Conservation (phyloP, 2,888 invertebrate genomes). For the Seladonia tumulorum region DNA sequence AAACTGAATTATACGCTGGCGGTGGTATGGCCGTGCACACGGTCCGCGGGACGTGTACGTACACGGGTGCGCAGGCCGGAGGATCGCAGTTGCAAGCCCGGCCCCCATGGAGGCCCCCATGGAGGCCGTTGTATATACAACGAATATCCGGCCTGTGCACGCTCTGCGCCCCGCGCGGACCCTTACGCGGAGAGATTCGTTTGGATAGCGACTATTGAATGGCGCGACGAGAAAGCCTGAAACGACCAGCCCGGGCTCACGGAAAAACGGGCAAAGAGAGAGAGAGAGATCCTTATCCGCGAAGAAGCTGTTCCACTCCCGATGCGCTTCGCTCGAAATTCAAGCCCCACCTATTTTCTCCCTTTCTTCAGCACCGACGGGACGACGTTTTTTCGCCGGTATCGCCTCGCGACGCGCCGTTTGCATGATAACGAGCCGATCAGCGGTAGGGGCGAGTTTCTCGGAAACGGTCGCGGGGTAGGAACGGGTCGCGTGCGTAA, state of each 20-base stretch:
- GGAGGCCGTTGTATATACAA: slow-evolving; percentile 47
- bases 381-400: slow-evolving; percentile 3
- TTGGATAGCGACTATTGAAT: slow-evolving; percentile 67
- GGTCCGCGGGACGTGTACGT: slow-evolving; percentile 27
- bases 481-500: slow-evolving; percentile 39
- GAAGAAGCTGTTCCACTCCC: slow-evolving; percentile 54
- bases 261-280: slow-evolving; percentile 53
- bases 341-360: background rate
- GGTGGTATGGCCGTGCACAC: slow-evolving; percentile 65
- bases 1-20: slow-evolving; percentile 81
- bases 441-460: slow-evolving; percentile 14
- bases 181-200: slow-evolving; percentile 67
- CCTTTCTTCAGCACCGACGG: background rate
- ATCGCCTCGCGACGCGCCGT: slow-evolving; percentile 31
- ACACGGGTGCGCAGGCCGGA: slow-evolving; percentile 17
- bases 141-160: slow-evolving; percentile 65
- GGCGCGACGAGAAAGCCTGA: slow-evolving; percentile 50
- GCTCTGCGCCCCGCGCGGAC: slow-evolving; percentile 44
- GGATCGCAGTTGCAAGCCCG: slow-evolving; percentile 56
- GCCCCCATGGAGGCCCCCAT: slow-evolving; percentile 28
- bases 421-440: slow-evolving; percentile 51
- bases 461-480: slow-evolving; percentile 31
- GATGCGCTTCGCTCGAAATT: slow-evolving; percentile 29
- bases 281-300: slow-evolving; percentile 59
- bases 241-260: slow-evolving; percentile 38